phyloP scores from a whole-genome alignment of 2,797 vertebrate species.

The Brachyrhaphis roseni region DNA sequence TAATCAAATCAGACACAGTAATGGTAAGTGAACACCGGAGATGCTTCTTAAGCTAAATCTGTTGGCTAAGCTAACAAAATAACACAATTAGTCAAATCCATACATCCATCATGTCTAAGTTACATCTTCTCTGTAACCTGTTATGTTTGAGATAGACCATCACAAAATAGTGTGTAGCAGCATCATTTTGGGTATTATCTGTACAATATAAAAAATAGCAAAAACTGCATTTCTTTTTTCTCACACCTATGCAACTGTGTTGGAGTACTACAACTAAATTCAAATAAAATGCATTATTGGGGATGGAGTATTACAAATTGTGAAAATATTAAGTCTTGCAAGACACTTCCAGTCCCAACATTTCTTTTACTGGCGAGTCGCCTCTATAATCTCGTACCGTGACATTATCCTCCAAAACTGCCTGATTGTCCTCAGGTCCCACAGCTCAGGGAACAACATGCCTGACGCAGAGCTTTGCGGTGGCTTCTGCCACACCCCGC shows the following conservation, averaged over 20 bases:
- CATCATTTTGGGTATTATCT: neutral
- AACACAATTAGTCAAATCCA: neutral
- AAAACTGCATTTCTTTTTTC: neutral
- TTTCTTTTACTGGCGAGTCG: conserved; percentile 1
- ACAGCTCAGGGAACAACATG: conserved; percentile 33
- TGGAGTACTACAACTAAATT: neutral
- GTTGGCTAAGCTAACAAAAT: neutral
- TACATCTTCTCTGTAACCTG: neutral
- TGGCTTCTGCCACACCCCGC: conserved; percentile 36
- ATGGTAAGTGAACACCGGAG: neutral
- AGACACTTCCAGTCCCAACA: neutral
- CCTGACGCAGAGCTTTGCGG: conserved; percentile 50
- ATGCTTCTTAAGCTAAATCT: neutral
- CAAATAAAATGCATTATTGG: neutral
- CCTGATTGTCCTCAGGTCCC: conserved; percentile 9
- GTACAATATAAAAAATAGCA: neutral
- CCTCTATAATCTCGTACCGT: conserved; percentile 29
- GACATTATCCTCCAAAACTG: conserved; percentile 30
- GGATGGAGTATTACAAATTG: neutral
- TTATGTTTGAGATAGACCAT: neutral
- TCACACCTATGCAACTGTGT: neutral
- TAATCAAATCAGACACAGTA: neutral
- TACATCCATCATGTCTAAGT: neutral
- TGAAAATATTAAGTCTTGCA: neutral
- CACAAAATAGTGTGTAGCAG: neutral